Evolutionary conservation across 2,888 invertebrate species (phyloP).

Genomic region (Alsophila aescularia): DNA sequence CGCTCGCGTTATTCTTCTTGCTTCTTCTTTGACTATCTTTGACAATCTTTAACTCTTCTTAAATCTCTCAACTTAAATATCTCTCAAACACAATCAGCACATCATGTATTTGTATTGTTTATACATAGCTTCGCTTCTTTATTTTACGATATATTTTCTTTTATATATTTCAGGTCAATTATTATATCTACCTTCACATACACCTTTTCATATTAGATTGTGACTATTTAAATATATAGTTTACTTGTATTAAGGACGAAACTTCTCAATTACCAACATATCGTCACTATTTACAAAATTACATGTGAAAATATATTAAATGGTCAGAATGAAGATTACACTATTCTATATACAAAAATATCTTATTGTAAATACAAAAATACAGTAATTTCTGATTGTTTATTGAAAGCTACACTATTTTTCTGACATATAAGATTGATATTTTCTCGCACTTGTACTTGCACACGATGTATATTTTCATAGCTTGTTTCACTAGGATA

Average conservation of each 20-base stretch:
- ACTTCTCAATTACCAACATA: conserved; percentile 21
- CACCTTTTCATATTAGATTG: conserved; percentile 41
- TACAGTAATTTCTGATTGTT: conserved; percentile 76
- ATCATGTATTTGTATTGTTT: conserved; percentile 74
- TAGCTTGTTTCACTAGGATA: conserved; percentile 69
- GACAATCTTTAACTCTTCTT: conserved; percentile 53
- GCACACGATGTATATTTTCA: conserved; percentile 76
- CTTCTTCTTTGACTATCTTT: conserved; percentile 58
- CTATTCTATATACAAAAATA: conserved; percentile 71
- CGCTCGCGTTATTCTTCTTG: conserved; percentile 65
- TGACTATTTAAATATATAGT: conserved; percentile 29
- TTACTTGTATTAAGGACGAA: conserved; percentile 25
- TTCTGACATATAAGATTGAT: conserved; percentile 74
- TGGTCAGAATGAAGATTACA: conserved; percentile 41
- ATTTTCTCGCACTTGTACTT: conserved; percentile 73
- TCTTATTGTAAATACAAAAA: conserved; percentile 72
- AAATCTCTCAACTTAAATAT: conserved; percentile 41
- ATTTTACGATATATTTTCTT: conserved; percentile 24
- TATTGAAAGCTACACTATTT: conserved; percentile 76
- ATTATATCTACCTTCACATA: conserved; percentile 56
- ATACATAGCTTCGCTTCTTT: conserved; percentile 38
- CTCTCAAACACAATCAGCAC: conserved; percentile 65
- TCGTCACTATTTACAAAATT: background rate
- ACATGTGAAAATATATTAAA: conserved; percentile 19
- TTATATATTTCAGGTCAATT: conserved; percentile 54